Conservation (phyloP, 2,888 invertebrate genomes). For the Cecidostiba fungosa region DNA sequence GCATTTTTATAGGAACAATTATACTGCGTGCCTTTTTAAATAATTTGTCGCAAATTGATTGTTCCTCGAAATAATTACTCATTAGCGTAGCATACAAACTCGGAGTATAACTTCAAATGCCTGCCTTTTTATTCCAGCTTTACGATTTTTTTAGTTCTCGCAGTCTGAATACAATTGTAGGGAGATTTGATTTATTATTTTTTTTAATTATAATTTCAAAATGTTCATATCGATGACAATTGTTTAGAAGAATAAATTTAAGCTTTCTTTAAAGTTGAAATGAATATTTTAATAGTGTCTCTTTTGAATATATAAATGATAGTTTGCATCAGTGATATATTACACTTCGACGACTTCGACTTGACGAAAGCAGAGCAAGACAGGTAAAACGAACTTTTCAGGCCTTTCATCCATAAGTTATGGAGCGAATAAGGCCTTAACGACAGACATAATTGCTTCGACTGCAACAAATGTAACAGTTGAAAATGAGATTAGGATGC, state of each 20-base stretch:
- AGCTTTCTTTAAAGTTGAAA: too few relatives aligned
- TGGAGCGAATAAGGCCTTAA: slow-evolving; percentile 38
- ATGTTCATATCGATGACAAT: too few relatives aligned
- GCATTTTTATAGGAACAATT: slow-evolving; percentile 26
- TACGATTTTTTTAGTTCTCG: not conserved
- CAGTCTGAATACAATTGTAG: not conserved
- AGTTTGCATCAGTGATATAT: too few relatives aligned
- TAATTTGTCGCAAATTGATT: slow-evolving; percentile 18
- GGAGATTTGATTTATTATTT: too few relatives aligned
- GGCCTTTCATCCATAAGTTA: slow-evolving; percentile 33
- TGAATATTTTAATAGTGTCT: too few relatives aligned
- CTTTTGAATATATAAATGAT: too few relatives aligned
- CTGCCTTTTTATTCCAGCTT: not conserved
- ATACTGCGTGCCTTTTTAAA: slow-evolving; percentile 18
- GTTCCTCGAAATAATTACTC: slow-evolving; percentile 10
- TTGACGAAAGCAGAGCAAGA: slow-evolving; percentile 32
- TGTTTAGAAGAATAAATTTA: too few relatives aligned
- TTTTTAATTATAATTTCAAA: not conserved
- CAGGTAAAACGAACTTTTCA: slow-evolving; percentile 28
- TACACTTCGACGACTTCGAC: not conserved
- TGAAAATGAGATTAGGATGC: slow-evolving; percentile 48
- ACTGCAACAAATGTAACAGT: slow-evolving; percentile 23
- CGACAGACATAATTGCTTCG: slow-evolving; percentile 13
- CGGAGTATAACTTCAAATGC: not conserved
- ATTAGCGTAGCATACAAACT: not conserved